These are phyloP conservation scores for Phylloscopus collybita DNA, from an alignment of 2,797 vertebrate species.

Conservation along the genomic window DNA sequence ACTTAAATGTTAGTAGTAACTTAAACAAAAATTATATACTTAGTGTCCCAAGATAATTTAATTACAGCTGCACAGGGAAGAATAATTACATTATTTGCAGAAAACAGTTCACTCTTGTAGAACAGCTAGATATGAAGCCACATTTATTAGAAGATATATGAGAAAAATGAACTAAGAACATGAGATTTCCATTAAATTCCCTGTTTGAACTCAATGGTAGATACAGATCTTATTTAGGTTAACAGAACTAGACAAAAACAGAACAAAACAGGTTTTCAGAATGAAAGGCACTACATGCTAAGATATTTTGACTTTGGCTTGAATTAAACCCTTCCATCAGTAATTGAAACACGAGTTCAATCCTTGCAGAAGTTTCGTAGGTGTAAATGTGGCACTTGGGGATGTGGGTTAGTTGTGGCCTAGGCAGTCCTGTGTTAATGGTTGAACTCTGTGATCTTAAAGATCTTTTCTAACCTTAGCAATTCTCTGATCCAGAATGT, in stretches of 20 bases:
- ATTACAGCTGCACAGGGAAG: not conserved
- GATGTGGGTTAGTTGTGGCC: not conserved
- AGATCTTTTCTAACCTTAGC: not conserved
- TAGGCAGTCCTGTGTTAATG: not conserved
- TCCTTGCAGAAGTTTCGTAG: not conserved
- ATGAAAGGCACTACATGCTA: not conserved
- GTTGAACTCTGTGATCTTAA: not conserved
- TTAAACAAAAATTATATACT: not conserved
- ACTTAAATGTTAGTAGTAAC: not conserved
- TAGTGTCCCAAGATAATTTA: not conserved
- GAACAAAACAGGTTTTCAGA: not conserved
- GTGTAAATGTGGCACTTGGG: not conserved
- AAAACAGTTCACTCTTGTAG: not conserved
- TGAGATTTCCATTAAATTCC: not conserved
- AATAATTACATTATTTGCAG: not conserved
- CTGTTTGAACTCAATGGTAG: not conserved
- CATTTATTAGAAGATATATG: rapidly evolving
- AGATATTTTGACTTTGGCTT: not conserved
- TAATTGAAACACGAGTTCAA: rapidly evolving
- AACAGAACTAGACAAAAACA: not conserved
- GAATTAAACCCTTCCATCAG: not conserved
- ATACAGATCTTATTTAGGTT: not conserved
- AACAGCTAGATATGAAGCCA: not conserved
- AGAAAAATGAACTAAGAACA: not conserved
- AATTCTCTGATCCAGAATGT: not conserved